phyloP scores from a whole-genome alignment of 2,888 invertebrate species.

The Pachycephus smyrnensis region DNA sequence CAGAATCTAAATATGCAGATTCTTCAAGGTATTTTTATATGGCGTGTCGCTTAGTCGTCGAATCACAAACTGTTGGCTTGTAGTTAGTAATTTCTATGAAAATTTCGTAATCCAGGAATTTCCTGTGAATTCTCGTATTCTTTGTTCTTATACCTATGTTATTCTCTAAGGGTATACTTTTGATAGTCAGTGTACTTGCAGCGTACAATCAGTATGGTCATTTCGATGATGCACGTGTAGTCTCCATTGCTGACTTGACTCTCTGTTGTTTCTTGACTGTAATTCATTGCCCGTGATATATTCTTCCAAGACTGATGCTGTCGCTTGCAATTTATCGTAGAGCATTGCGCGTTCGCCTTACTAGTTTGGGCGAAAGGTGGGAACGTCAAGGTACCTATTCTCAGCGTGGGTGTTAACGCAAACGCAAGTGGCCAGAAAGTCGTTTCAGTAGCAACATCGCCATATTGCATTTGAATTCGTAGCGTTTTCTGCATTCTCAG shows the following conservation, averaged over 20 bases:
- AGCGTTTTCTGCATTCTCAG: slow-evolving; percentile 59
- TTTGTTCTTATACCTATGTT: background rate
- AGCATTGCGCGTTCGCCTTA: background rate
- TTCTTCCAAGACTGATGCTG: background rate
- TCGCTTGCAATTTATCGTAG: background rate
- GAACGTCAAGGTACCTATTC: background rate
- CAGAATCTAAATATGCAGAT: background rate
- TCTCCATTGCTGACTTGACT: background rate
- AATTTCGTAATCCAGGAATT: background rate
- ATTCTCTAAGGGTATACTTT: background rate
- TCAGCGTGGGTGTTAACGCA: background rate
- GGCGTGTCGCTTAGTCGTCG: background rate
- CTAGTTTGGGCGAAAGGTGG: background rate
- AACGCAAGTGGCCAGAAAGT: background rate
- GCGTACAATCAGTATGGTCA: background rate
- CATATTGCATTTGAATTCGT: slow-evolving; percentile 54
- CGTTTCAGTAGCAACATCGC: background rate
- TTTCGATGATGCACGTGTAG: background rate
- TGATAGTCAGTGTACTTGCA: background rate
- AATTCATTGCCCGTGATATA: background rate
- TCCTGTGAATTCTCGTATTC: background rate
- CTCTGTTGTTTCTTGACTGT: slow-evolving; percentile 2
- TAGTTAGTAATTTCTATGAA: background rate
- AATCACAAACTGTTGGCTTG: background rate
- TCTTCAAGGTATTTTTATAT: background rate